phyloP scores from a whole-genome alignment of 2,888 invertebrate genomes.

The Chironomus riparius region DNA sequence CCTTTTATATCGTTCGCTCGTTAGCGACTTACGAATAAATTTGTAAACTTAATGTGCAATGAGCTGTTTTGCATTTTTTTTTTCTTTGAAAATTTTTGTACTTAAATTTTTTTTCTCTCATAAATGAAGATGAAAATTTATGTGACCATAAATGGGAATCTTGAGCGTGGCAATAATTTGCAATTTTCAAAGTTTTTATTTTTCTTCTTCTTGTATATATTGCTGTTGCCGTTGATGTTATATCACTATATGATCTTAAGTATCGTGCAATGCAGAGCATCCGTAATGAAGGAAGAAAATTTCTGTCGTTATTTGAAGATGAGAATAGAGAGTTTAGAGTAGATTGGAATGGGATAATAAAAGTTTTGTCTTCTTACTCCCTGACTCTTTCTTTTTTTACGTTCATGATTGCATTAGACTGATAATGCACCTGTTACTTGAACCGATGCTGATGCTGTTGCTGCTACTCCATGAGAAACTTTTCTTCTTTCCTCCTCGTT shows the following conservation, averaged over 20 bases:
- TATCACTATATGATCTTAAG: background rate
- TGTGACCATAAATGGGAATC: background rate
- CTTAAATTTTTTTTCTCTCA: background rate
- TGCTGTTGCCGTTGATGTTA: background rate
- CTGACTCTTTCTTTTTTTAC: background rate
- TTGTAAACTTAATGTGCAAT: constrained; percentile 4
- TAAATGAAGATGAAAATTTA: constrained; percentile 3
- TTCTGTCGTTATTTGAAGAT: background rate
- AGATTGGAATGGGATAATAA: background rate
- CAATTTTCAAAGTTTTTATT: background rate
- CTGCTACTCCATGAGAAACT: background rate
- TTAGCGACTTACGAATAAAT: constrained; percentile 10
- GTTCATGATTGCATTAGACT: background rate
- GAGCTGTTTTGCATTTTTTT: constrained; percentile 12
- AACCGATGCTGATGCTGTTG: background rate
- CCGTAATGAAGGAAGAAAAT: background rate
- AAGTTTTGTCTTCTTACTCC: background rate
- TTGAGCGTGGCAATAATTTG: constrained; percentile 6
- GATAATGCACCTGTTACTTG: constrained; percentile 5
- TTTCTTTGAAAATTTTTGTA: background rate
- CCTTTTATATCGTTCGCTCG: constrained; percentile 3
- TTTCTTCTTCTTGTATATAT: background rate
- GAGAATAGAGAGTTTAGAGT: background rate
- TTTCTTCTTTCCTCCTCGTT: background rate
- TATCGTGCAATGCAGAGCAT: background rate